Conservation (phyloP, 2,797 vertebrate species). For the Clamator glandarius region DNA sequence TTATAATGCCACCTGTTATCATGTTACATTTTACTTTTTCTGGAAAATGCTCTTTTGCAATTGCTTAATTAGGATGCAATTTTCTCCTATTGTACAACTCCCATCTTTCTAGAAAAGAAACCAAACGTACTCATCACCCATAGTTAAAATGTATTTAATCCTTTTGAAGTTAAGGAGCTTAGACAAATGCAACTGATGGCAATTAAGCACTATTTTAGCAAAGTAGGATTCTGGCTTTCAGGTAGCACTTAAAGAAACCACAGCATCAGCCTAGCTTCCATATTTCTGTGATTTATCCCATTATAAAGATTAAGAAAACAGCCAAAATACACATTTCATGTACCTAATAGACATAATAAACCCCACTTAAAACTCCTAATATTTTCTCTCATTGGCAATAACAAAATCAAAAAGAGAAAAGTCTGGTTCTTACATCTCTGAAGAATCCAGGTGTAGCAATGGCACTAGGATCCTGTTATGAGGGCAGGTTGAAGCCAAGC, state of each 20-base stretch:
- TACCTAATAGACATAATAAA: not conserved
- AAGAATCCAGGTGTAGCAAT: constrained; percentile 26
- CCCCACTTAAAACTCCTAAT: not conserved
- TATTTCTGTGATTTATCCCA: not conserved
- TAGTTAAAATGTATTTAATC: not conserved
- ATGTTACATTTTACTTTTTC: not conserved
- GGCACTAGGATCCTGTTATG: not conserved
- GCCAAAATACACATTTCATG: not conserved
- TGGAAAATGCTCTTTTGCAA: not conserved
- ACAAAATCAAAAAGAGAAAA: not conserved
- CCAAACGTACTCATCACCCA: not conserved
- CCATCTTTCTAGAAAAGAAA: not conserved
- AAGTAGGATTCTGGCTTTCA: not conserved
- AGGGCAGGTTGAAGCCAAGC: not conserved
- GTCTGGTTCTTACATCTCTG: not conserved
- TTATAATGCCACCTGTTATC: not conserved
- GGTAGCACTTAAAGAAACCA: not conserved
- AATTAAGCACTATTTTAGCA: not conserved
- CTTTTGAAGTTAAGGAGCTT: not conserved
- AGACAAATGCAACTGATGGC: not conserved
- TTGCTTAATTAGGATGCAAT: not conserved
- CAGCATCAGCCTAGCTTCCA: not conserved
- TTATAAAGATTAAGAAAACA: constrained; percentile 4
- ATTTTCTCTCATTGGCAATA: constrained; percentile 23
- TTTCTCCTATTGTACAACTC: not conserved